Percentiles rank a stretch among this genome's conserved stretches.
phyloP scores from a whole-genome alignment of 53 echinoderm and acorn worm species.

The Crossaster papposus region DNA sequence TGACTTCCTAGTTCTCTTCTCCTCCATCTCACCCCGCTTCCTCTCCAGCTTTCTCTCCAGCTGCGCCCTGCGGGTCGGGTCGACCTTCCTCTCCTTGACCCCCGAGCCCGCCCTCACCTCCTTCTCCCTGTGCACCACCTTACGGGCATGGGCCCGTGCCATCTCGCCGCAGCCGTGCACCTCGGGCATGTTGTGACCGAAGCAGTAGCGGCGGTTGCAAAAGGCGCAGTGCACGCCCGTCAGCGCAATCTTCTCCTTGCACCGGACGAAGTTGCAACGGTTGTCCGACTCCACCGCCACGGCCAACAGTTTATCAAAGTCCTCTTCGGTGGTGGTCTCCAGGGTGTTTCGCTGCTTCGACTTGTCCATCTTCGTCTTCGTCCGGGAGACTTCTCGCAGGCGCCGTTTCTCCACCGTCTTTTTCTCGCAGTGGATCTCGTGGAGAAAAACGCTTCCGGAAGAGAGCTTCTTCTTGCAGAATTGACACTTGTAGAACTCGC shows the following conservation, averaged over 20 bases:
- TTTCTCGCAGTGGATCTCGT: slow-evolving; percentile 95
- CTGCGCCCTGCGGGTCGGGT: slow-evolving; percentile 62
- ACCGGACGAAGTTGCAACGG: slow-evolving; percentile 72
- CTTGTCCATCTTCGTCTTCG: slow-evolving; percentile 65
- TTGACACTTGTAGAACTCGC: slow-evolving; percentile 50
- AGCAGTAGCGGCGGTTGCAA: slow-evolving; percentile 85
- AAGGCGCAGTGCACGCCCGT: slow-evolving; percentile 76
- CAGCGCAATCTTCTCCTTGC: slow-evolving; percentile 75
- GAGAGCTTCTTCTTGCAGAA: slow-evolving; percentile 73
- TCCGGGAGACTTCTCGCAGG: background rate
- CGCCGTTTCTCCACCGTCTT: slow-evolving; percentile 64
- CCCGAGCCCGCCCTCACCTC: slow-evolving; percentile 71
- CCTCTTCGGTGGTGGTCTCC: slow-evolving; percentile 73
- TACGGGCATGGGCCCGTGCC: slow-evolving; percentile 70
- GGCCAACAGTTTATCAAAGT: slow-evolving; percentile 82
- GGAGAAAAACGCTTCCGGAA: slow-evolving; percentile 77
- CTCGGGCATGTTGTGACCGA: slow-evolving; percentile 84
- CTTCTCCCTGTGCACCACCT: slow-evolving; percentile 65
- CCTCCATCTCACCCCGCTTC: slow-evolving; percentile 74
- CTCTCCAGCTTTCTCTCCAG: slow-evolving; percentile 80
- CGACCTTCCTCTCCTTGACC: slow-evolving; percentile 51
- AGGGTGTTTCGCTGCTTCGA: slow-evolving; percentile 76
- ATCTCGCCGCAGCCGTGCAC: slow-evolving; percentile 89
- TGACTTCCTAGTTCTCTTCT: slow-evolving; percentile 75
- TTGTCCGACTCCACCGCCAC: slow-evolving; percentile 76